A percentile compares a stretch with the other conserved stretches of the same genome.
phyloP scores from a whole-genome alignment of 2,113 vertebrate species.

The Tupaia chinensis region DNA sequence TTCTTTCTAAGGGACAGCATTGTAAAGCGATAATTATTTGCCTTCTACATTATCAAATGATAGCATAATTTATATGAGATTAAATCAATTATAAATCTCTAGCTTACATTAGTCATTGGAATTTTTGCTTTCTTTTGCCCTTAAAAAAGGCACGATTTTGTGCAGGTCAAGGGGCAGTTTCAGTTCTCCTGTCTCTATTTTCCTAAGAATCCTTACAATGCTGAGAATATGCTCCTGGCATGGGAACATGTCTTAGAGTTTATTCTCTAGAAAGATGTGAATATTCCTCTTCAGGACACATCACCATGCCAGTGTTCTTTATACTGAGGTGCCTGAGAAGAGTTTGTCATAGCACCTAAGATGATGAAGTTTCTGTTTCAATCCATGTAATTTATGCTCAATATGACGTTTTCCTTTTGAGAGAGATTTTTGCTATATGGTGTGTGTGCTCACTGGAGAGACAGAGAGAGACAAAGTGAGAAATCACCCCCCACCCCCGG shows the following conservation, averaged over 20 bases:
- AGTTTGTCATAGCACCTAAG: neutral
- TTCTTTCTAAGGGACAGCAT: neutral
- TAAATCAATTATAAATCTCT: neutral
- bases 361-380: neutral
- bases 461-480: too few relatives aligned
- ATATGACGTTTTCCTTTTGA: neutral
- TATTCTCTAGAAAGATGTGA: accelerated
- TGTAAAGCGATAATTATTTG: neutral
- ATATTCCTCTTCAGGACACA: neutral
- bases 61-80: neutral
- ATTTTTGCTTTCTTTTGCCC: neutral
- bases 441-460: too few relatives aligned
- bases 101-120: neutral
- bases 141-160: neutral
- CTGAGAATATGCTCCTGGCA: neutral
- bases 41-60: neutral
- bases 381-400: neutral
- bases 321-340: neutral
- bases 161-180: neutral
- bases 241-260: neutral
- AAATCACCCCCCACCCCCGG: too few relatives aligned
- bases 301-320: neutral
- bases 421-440: too few relatives aligned
- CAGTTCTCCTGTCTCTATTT: neutral
- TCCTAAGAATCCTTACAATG: neutral